phyloP scores from a whole-genome alignment of 1,140 invertebrate genomes.

The Bathynomus jamesi region DNA sequence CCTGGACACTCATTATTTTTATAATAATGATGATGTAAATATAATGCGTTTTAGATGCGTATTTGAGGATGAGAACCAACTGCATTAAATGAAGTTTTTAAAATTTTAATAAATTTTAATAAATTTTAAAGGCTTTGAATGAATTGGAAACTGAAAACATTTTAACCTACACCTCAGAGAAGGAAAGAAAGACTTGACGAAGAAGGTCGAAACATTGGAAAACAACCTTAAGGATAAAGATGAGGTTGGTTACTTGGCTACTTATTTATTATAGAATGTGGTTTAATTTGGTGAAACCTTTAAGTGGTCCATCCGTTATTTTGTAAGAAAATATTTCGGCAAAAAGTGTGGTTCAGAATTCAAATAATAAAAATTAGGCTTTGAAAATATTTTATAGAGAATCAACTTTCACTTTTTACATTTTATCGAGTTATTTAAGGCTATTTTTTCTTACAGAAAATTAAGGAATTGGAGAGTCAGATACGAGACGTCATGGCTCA shows the following conservation, averaged over 20 bases:
- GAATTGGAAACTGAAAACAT: slow-evolving; percentile 71
- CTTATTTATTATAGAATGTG: background rate
- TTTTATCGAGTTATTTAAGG: background rate
- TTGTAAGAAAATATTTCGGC: slow-evolving; percentile 2
- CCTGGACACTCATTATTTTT: no score
- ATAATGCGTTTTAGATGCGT: no score
- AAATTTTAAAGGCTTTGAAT: slow-evolving; percentile 43
- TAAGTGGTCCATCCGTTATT: slow-evolving; percentile 11
- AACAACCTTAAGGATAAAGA: slow-evolving; percentile 54
- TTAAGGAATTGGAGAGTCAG: slow-evolving; percentile 79
- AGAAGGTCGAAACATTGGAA: slow-evolving; percentile 57
- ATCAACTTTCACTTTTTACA: background rate
- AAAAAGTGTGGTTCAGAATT: background rate
- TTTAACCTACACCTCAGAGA: slow-evolving; percentile 63
- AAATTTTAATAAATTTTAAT: background rate
- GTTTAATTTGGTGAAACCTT: background rate
- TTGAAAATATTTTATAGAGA: background rate
- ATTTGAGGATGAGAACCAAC: no score
- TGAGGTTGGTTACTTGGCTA: slow-evolving; percentile 40
- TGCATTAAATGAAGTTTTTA: background rate
- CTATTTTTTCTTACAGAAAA: slow-evolving; percentile 50
- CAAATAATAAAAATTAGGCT: background rate
- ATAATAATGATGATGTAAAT: no score
- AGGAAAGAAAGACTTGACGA: slow-evolving; percentile 70
- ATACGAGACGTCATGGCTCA: slow-evolving; percentile 93